Conservation (phyloP, 2,888 invertebrate genomes). For the Phanerotoma sp. region DNA sequence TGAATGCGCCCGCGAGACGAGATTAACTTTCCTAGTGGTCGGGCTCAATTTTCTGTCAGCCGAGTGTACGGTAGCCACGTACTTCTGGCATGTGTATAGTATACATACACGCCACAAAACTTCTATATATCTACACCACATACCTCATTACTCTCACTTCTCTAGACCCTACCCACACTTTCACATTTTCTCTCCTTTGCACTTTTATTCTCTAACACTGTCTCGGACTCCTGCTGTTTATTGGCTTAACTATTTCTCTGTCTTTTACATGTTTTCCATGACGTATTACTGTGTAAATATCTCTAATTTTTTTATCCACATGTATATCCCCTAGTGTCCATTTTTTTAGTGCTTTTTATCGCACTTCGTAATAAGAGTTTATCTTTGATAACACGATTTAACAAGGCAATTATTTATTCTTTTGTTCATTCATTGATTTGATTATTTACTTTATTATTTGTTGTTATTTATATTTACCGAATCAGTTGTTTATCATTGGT, state of each 20-base stretch:
- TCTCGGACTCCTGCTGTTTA: not conserved
- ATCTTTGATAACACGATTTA: not conserved
- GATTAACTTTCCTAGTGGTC: slow-evolving; percentile 17
- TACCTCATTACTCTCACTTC: not conserved
- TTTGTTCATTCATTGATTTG: too few species aligned
- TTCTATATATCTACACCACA: not conserved
- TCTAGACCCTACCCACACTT: not conserved
- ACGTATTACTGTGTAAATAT: slow-evolving; percentile 17
- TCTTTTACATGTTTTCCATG: not conserved
- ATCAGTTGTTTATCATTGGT: too few species aligned
- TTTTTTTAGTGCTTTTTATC: slow-evolving; percentile 9
- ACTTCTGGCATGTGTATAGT: not conserved
- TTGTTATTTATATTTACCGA: not conserved
- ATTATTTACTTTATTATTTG: not conserved
- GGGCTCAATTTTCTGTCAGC: slow-evolving; percentile 13
- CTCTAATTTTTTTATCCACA: slow-evolving; percentile 8
- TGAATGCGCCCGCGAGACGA: not conserved
- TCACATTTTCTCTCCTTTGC: too few species aligned
- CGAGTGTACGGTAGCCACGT: not conserved
- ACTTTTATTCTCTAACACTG: not conserved
- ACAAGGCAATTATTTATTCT: too few species aligned
- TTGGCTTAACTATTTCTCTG: not conserved
- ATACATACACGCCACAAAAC: not conserved
- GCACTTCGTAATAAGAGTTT: not conserved
- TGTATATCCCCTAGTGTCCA: slow-evolving; percentile 10